These are phyloP conservation scores for Nezara viridula DNA, from an alignment of 2,888 invertebrate species.

Conservation along the genomic window DNA sequence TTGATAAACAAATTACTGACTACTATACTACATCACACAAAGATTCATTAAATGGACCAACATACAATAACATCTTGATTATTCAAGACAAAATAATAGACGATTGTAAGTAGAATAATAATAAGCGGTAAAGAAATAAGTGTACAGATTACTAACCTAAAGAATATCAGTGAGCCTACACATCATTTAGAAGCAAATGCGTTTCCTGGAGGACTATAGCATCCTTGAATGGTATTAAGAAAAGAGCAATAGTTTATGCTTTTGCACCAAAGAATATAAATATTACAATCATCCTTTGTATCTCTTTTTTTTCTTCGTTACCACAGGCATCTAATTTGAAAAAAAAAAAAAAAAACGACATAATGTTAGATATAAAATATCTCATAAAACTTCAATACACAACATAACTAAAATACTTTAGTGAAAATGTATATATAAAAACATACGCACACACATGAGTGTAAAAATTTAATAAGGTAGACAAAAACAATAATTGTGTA, in stretches of 20 bases:
- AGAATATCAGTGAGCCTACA: not conserved
- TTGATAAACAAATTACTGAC: too few relatives aligned
- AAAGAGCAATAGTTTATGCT: not conserved
- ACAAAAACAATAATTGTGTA: too few relatives aligned
- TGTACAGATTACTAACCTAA: not conserved
- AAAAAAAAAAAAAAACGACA: not conserved
- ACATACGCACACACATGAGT: too few relatives aligned
- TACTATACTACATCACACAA: too few relatives aligned
- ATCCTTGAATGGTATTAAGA: not conserved
- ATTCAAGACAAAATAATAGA: too few relatives aligned
- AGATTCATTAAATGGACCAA: too few relatives aligned
- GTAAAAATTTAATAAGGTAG: too few relatives aligned
- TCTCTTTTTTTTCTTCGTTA: not conserved
- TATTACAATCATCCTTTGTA: not conserved
- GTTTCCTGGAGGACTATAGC: not conserved
- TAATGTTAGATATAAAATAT: not conserved
- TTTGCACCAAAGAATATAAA: not conserved
- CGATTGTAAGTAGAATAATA: too few relatives aligned
- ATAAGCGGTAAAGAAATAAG: not conserved
- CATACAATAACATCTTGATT: too few relatives aligned
- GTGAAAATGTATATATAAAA: not conserved
- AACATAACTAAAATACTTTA: not conserved
- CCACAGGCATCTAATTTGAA: not conserved
- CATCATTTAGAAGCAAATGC: not conserved
- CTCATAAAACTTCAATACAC: not conserved